Evolutionary conservation across 2,797 vertebrate genomes (phyloP).

Genomic region (Tragelaphus oryx): DNA sequence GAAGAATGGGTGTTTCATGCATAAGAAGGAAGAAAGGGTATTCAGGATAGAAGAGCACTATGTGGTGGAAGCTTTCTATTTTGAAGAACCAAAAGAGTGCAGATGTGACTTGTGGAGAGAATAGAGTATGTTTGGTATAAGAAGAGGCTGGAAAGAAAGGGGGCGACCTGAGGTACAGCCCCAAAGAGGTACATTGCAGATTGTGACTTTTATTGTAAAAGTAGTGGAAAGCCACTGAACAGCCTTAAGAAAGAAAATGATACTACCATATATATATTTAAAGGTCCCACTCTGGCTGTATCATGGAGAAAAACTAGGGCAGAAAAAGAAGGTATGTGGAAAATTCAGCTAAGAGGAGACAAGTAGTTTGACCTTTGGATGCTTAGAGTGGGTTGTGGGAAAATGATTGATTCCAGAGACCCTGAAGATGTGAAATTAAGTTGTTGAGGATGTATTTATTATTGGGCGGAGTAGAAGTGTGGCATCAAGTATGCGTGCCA

Average conservation of each 20-base stretch:
- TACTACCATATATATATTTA: neutral
- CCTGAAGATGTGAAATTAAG: neutral
- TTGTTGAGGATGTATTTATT: neutral
- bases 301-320: neutral
- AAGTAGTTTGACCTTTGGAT: neutral
- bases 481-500: neutral
- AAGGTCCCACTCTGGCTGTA: neutral
- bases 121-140: neutral
- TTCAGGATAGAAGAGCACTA: neutral
- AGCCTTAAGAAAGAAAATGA: neutral
- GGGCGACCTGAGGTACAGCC: neutral
- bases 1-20: neutral
- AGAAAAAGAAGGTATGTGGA: neutral
- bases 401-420: neutral
- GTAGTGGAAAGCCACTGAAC: neutral
- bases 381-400: neutral
- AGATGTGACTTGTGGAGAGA: neutral
- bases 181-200: neutral
- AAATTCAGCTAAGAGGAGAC: neutral
- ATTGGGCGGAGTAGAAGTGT: neutral
- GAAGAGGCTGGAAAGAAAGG: neutral
- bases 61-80: neutral
- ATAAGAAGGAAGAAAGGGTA: neutral
- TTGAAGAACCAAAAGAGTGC: neutral
- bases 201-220: neutral